Conservation (phyloP, 2,797 vertebrate genomes). For the Acrossocheilus wenchowensis region DNA sequence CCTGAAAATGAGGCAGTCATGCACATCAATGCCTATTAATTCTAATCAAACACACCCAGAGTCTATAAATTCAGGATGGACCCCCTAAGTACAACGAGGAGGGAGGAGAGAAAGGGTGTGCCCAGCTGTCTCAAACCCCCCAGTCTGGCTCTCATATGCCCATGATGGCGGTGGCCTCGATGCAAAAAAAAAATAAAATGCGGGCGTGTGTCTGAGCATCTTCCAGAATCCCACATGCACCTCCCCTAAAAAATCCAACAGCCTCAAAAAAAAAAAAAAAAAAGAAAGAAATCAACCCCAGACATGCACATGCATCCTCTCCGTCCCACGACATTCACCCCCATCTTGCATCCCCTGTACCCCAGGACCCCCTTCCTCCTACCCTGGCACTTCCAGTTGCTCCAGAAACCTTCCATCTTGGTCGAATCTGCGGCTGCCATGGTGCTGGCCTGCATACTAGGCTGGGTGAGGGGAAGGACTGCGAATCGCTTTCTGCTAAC, state of each 20-base stretch:
- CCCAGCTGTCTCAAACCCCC: constrained; percentile 33
- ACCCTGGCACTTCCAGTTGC: constrained; percentile 99
- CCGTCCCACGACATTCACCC: neutral
- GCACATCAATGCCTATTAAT: neutral
- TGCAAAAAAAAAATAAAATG: constrained; percentile 28
- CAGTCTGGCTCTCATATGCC: constrained; percentile 8
- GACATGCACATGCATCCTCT: constrained; percentile 43
- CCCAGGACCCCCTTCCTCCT: constrained; percentile 61
- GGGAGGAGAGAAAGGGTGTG: constrained; percentile 53
- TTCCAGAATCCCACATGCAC: constrained; percentile 7
- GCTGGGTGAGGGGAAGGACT: constrained; percentile 50
- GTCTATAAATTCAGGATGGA: neutral
- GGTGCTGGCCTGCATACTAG: constrained; percentile 90
- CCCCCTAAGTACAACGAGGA: neutral
- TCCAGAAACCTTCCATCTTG: constrained; percentile 98
- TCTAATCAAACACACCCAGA: constrained; percentile 1
- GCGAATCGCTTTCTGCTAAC: constrained; percentile 52
- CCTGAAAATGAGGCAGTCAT: constrained; percentile 24
- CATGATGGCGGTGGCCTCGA: constrained; percentile 35
- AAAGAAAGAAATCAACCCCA: neutral
- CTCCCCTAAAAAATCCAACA: neutral
- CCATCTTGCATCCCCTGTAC: neutral
- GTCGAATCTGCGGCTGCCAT: constrained; percentile 70
- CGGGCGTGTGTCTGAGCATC: neutral
- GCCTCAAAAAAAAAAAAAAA: neutral